phyloP scores from a whole-genome alignment of 2,888 invertebrate genomes.

The Cyclophora albipunctata region DNA sequence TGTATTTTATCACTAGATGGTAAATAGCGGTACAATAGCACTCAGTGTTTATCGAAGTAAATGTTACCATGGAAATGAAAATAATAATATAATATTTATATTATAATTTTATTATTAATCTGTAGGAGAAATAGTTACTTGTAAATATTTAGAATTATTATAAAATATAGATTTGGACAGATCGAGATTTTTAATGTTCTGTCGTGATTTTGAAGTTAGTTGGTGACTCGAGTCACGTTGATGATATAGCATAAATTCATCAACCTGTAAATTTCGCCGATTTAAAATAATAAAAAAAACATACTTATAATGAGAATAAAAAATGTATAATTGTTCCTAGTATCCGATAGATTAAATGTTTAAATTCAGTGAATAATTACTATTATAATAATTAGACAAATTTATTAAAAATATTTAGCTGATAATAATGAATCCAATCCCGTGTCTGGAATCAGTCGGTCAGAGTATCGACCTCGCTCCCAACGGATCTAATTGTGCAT shows the following conservation, averaged over 20 bases:
- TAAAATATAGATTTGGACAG: slow-evolving; percentile 6
- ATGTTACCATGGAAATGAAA: slow-evolving; percentile 33
- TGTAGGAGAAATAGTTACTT: slow-evolving; percentile 18
- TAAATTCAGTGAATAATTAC: slow-evolving; percentile 8
- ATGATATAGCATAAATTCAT: neutral
- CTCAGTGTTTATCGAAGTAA: slow-evolving; percentile 18
- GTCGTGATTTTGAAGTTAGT: too few species aligned
- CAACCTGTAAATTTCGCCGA: too few species aligned
- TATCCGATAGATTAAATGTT: neutral
- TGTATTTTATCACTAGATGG: slow-evolving; percentile 1
- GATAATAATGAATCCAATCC: too few species aligned
- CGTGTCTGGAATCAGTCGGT: too few species aligned
- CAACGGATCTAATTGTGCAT: too few species aligned
- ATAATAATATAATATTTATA: slow-evolving; percentile 22
- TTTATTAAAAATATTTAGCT: slow-evolving; percentile 14
- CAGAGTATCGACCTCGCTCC: too few species aligned
- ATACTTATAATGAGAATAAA: too few species aligned
- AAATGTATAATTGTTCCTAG: slow-evolving; percentile 16
- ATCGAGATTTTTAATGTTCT: slow-evolving; percentile 1
- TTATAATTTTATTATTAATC: slow-evolving; percentile 19
- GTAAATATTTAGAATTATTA: slow-evolving; percentile 24
- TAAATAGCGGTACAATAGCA: slow-evolving; percentile 15
- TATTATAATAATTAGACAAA: slow-evolving; percentile 14
- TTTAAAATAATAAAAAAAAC: neutral
- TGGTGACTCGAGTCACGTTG: neutral